Evolutionary conservation across 1,140 invertebrate species (phyloP).

Genomic region (Proctacanthus coquilletti): DNA sequence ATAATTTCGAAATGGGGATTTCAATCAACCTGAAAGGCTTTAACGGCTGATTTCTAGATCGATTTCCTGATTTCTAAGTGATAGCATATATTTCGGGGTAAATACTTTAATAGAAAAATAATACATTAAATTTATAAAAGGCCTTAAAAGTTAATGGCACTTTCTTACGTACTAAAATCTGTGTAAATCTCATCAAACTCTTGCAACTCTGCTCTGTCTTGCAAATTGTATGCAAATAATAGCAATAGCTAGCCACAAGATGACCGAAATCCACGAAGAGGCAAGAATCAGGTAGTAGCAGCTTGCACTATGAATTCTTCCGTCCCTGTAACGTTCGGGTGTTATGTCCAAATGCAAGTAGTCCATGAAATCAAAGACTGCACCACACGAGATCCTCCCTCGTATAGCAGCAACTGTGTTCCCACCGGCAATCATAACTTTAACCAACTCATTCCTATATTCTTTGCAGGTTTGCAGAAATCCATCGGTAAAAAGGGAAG

Average conservation of each 20-base stretch:
- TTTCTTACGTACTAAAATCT: too few relatives aligned
- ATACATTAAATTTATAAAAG: too few relatives aligned
- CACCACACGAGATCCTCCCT: slow-evolving; percentile 43
- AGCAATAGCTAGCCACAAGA: slow-evolving; percentile 35
- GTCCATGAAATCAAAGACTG: slow-evolving; percentile 58
- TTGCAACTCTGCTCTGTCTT: slow-evolving; percentile 13
- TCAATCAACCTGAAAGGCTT: too few relatives aligned
- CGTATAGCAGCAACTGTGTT: slow-evolving; percentile 43
- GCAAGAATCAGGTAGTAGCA: slow-evolving; percentile 41
- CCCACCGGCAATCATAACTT: slow-evolving; percentile 37
- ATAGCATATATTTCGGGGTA: too few relatives aligned
- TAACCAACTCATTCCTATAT: slow-evolving; percentile 41
- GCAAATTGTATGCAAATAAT: slow-evolving; percentile 37
- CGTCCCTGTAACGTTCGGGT: slow-evolving; percentile 37
- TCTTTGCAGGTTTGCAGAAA: slow-evolving; percentile 49
- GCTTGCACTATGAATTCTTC: slow-evolving; percentile 43
- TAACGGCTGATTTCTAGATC: too few relatives aligned
- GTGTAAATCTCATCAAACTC: slow-evolving; percentile 3
- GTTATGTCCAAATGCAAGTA: slow-evolving; percentile 44
- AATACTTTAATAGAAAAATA: too few relatives aligned
- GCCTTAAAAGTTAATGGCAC: too few relatives aligned
- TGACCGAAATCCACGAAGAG: slow-evolving; percentile 40
- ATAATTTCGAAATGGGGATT: too few relatives aligned
- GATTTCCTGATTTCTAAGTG: too few relatives aligned
- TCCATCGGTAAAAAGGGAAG: slow-evolving; percentile 45